phyloP scores from a whole-genome alignment of 2,113 vertebrate species.

The Psophia crepitans region DNA sequence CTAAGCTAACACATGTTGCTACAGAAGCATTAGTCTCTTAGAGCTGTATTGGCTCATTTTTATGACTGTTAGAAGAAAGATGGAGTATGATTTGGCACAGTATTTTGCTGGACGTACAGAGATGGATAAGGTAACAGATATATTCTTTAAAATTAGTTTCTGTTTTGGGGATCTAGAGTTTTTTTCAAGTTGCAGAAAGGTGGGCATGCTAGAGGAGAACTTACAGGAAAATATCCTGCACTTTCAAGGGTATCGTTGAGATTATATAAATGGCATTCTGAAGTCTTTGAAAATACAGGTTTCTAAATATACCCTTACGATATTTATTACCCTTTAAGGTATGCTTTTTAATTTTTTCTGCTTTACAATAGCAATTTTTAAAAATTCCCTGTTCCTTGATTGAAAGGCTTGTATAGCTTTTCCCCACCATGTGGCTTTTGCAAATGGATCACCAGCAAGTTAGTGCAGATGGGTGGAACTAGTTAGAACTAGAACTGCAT shows the following conservation, averaged over 20 bases:
- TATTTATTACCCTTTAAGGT: background rate
- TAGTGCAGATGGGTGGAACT: background rate
- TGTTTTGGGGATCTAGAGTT: background rate
- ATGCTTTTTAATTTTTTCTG: background rate
- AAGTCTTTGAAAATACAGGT: background rate
- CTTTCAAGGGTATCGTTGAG: background rate
- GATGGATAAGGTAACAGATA: background rate
- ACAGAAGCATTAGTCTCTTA: background rate
- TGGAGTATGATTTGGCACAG: background rate
- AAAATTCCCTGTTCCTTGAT: background rate
- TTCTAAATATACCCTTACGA: background rate
- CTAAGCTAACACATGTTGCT: background rate
- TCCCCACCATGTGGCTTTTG: background rate
- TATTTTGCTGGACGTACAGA: background rate
- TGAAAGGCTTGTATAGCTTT: background rate
- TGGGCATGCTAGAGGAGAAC: background rate
- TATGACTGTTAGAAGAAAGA: background rate
- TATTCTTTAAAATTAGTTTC: background rate
- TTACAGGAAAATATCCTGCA: background rate
- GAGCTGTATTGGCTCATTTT: background rate
- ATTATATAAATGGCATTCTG: background rate
- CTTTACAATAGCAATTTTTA: background rate
- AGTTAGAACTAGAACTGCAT: background rate
- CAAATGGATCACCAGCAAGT: background rate
- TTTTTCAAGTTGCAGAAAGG: background rate